These are phyloP conservation scores for Mustelus asterias DNA, from an alignment of 2,113 vertebrate genomes.

Conservation along the genomic window DNA sequence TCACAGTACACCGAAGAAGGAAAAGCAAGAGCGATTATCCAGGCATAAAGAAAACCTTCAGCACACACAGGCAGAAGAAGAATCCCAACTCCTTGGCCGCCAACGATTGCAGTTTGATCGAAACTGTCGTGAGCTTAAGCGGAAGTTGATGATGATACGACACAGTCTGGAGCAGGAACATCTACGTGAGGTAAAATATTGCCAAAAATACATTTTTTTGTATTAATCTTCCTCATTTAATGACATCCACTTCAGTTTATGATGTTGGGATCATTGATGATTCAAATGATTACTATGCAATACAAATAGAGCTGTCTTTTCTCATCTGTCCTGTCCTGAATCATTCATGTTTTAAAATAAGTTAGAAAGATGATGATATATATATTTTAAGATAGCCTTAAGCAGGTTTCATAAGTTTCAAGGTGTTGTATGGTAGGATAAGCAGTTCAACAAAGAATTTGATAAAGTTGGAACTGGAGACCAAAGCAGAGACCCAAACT, in stretches of 20 bases:
- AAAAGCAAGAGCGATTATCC: constrained; percentile 95
- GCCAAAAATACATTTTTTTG: background rate
- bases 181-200: constrained; percentile 76
- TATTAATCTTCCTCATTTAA: background rate
- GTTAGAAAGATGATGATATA: background rate
- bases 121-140: constrained; percentile 89
- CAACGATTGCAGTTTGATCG: constrained; percentile 92
- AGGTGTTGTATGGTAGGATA: background rate
- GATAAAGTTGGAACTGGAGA: background rate
- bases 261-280: background rate
- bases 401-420: background rate
- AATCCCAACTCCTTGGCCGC: constrained; percentile 87
- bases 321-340: background rate
- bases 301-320: background rate
- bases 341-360: background rate
- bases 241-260: background rate
- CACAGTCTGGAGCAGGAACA: constrained; percentile 95
- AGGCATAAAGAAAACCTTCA: constrained; percentile 99
- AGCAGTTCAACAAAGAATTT: background rate
- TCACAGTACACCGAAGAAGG: constrained; percentile 97
- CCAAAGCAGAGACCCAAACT: background rate
- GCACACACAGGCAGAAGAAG: constrained; percentile 96
- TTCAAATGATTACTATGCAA: background rate
- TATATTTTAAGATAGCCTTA: background rate
- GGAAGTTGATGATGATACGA: constrained; percentile 83